Evolutionary conservation across 2,888 invertebrate genomes (phyloP).

Genomic region (Mesorhabditis spiculigera): DNA sequence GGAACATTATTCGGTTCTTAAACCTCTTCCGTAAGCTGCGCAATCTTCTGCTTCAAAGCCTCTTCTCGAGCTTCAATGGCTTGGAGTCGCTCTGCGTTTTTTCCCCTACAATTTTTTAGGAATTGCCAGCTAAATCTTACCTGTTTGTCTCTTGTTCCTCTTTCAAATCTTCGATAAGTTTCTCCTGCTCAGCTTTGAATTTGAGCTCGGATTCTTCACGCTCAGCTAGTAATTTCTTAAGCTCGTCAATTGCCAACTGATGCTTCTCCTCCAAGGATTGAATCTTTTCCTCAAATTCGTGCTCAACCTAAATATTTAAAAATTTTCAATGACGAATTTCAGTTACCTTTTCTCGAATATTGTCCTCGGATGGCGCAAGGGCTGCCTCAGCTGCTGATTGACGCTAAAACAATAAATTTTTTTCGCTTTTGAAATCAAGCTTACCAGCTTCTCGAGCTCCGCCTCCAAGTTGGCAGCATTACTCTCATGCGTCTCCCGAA

Average conservation of each 20-base stretch:
- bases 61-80: constrained; percentile 7
- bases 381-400: background rate
- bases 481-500: no score
- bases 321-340: no score
- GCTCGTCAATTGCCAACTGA: no score
- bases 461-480: constrained; percentile 9
- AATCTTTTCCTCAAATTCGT: no score
- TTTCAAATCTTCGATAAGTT: background rate
- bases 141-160: constrained; percentile 10
- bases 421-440: background rate
- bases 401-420: background rate
- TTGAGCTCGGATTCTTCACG: no score
- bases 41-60: constrained; percentile 7
- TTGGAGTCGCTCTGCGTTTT: constrained; percentile 6
- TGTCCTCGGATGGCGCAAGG: no score
- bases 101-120: constrained; percentile 9
- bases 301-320: no score
- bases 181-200: background rate
- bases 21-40: constrained; percentile 9
- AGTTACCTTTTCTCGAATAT: no score
- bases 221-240: no score
- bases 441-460: constrained; percentile 8
- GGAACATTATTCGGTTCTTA: constrained; percentile 8
- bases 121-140: background rate
- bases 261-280: no score